Conservation (phyloP, 92 coral and sea anemone genomes). For the Nematostella vectensis region DNA sequence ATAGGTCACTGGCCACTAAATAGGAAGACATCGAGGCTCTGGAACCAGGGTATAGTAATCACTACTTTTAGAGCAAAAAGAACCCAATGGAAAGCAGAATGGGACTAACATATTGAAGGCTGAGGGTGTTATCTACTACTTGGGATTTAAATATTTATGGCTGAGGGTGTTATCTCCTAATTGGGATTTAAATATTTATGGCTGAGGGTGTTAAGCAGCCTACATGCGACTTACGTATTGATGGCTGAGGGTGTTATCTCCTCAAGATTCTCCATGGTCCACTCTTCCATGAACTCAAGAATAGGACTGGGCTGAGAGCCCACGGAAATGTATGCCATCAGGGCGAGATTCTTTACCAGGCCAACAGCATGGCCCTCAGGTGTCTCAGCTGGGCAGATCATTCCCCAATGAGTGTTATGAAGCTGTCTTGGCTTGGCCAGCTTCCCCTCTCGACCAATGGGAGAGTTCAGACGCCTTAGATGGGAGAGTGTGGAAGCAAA, state of each 20-base stretch:
- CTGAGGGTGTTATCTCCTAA: too few relatives aligned
- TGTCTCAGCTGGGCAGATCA: conserved; percentile 99
- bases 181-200: too few relatives aligned
- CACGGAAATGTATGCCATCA: conserved; percentile 98
- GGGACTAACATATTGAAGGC: too few relatives aligned
- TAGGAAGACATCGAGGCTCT: too few relatives aligned
- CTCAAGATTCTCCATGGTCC: conserved; percentile 99
- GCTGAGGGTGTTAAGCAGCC: too few relatives aligned
- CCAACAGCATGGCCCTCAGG: conserved; percentile 99
- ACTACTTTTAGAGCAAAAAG: too few relatives aligned
- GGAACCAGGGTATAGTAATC: too few relatives aligned
- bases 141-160: too few relatives aligned
- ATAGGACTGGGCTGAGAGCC: conserved; percentile 99
- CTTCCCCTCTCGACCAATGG: conserved; percentile 98
- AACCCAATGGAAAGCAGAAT: too few relatives aligned
- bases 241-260: conserved; percentile 99
- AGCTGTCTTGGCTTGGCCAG: conserved; percentile 95
- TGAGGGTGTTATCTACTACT: too few relatives aligned
- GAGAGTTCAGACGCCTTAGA: conserved; percentile 96
- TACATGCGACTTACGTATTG: conserved; percentile 77
- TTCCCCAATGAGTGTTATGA: conserved; percentile 99
- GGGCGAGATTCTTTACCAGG: conserved; percentile 90
- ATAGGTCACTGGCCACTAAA: too few relatives aligned
- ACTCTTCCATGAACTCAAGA: conserved; percentile 97
- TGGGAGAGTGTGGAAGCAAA: conserved; percentile 97